Evolutionary conservation across 2,113 vertebrate species (phyloP).

Genomic region (Scomber scombrus): DNA sequence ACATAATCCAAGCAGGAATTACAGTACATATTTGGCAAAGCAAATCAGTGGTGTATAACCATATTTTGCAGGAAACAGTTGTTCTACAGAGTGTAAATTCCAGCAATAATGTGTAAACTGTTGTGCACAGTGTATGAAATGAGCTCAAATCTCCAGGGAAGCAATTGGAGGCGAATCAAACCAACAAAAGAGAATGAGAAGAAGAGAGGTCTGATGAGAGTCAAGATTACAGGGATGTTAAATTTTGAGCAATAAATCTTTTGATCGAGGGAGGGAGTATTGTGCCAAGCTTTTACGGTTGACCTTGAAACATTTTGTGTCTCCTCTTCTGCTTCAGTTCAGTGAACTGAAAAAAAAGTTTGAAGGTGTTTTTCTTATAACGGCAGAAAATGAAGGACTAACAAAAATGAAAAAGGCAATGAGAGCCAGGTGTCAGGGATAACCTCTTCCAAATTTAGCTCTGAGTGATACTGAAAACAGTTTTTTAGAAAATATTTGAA

Average conservation of each 20-base stretch:
- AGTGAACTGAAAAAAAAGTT: conserved; percentile 2
- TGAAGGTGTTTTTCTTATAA: conserved; percentile 11
- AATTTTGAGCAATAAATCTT: conserved; percentile 29
- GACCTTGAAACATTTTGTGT: conserved; percentile 39
- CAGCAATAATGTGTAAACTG: conserved; percentile 23
- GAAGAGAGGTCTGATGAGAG: conserved; percentile 27
- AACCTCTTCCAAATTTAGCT: conserved; percentile 21
- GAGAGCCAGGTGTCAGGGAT: conserved; percentile 17
- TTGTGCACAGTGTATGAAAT: conserved; percentile 52
- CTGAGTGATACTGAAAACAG: conserved; percentile 21
- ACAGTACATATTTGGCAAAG: conserved; percentile 19
- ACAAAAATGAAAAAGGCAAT: background rate
- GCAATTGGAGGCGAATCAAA: conserved; percentile 21
- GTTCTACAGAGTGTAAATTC: conserved; percentile 41
- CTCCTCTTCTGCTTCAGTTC: conserved; percentile 2
- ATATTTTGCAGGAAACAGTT: background rate
- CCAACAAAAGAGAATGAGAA: conserved; percentile 22
- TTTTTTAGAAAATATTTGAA: conserved; percentile 18
- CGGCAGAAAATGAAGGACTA: conserved; percentile 2
- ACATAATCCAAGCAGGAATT: background rate
- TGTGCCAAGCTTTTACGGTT: conserved; percentile 45
- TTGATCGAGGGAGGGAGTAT: conserved; percentile 1
- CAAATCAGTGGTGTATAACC: conserved; percentile 28
- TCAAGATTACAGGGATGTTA: conserved; percentile 33
- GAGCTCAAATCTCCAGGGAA: conserved; percentile 42